phyloP scores from a whole-genome alignment of 1,140 invertebrate species.

The Dendroctonus valens region DNA sequence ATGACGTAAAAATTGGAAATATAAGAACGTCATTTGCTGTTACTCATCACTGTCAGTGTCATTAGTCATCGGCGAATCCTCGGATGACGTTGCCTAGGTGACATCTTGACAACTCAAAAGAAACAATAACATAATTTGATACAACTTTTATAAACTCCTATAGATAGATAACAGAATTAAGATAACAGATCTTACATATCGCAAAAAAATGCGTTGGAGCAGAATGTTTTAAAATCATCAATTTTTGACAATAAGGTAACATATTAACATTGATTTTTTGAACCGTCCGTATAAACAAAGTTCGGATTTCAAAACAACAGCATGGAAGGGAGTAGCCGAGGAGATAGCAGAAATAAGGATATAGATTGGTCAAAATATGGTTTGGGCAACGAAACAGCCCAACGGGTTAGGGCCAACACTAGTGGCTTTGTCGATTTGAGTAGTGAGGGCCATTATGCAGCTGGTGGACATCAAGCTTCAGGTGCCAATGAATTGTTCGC shows the following conservation, averaged over 20 bases:
- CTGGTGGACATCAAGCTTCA: conserved; percentile 77
- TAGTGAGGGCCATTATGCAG: conserved; percentile 62
- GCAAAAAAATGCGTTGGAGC: conserved; percentile 6
- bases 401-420: conserved; percentile 55
- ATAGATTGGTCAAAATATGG: conserved; percentile 61
- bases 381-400: conserved; percentile 51
- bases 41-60: too few species aligned
- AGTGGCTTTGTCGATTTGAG: conserved; percentile 69
- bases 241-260: too few species aligned
- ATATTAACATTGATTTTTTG: too few species aligned
- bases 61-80: too few species aligned
- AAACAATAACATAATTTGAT: too few species aligned
- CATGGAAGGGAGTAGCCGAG: conserved; percentile 29
- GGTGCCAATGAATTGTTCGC: conserved; percentile 85
- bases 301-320: background rate
- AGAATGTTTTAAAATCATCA: too few species aligned
- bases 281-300: too few species aligned
- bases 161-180: conserved; percentile 14
- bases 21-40: too few species aligned
- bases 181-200: conserved; percentile 1
- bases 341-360: conserved; percentile 38
- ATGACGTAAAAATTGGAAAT: too few species aligned
- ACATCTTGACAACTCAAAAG: too few species aligned
- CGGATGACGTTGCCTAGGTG: too few species aligned
- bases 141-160: conserved; percentile 7